Evolutionary conservation across 2,888 invertebrate species (phyloP).

Genomic region (Smittia aterrima): DNA sequence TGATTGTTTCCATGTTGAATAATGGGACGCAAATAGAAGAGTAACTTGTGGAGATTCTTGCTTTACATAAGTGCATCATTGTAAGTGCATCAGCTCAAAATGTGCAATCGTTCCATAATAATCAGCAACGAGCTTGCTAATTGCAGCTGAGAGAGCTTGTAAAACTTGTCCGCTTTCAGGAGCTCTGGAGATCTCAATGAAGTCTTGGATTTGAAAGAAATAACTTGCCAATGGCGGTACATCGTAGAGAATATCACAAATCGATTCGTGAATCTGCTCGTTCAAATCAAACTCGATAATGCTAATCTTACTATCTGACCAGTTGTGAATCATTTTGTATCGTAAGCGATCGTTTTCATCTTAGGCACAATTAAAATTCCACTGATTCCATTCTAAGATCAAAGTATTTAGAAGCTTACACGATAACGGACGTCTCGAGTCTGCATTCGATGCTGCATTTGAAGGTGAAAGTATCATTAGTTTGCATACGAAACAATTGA

Average conservation of each 20-base stretch:
- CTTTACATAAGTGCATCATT: no score
- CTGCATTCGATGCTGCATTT: no score
- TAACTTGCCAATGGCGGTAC: conserved; percentile 84
- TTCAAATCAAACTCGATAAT: conserved; percentile 64
- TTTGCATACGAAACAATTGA: no score
- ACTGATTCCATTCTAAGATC: conserved; percentile 68
- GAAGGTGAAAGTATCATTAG: no score
- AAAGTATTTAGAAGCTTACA: conserved; percentile 79
- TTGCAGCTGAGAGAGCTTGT: conserved; percentile 84
- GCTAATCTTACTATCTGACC: conserved; percentile 43
- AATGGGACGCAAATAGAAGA: conserved; percentile 86
- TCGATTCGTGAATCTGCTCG: conserved; percentile 69
- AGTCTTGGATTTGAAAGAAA: conserved; percentile 81
- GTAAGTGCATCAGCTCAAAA: conserved; percentile 74
- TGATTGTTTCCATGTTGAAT: conserved; percentile 81
- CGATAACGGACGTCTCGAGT: no score
- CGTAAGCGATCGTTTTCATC: conserved; percentile 52
- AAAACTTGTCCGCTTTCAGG: conserved; percentile 74
- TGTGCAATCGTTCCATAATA: conserved; percentile 81
- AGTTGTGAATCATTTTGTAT: background rate
- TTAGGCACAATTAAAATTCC: conserved; percentile 67
- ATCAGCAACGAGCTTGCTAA: conserved; percentile 77
- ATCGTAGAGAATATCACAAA: conserved; percentile 73
- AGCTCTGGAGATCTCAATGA: conserved; percentile 63
- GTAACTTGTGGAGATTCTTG: conserved; percentile 80